Percentiles rank a stretch among this genome's conserved stretches.
These are phyloP conservation scores for Philereme vetulata DNA, from an alignment of 2,888 invertebrate species.

Conservation along the genomic window DNA sequence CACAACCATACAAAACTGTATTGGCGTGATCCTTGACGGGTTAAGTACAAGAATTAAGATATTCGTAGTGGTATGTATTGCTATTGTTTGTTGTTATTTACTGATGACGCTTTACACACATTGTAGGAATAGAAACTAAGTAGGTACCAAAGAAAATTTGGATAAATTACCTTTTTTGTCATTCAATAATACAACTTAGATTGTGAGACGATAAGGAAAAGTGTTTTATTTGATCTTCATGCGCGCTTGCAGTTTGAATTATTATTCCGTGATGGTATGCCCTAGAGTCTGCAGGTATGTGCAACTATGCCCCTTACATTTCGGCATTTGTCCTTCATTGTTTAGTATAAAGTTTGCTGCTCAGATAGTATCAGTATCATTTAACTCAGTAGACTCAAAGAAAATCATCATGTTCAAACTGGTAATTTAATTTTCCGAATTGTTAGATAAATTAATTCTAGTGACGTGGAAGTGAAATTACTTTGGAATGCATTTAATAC, in stretches of 20 bases:
- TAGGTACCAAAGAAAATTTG: no score
- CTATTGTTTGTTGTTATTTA: no score
- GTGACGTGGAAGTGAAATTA: no score
- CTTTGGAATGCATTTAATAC: no score
- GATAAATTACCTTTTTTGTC: no score
- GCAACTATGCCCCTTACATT: constrained; percentile 15
- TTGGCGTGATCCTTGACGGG: no score
- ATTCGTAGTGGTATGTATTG: no score
- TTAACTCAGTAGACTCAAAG: constrained; percentile 38
- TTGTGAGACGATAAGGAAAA: constrained; percentile 1
- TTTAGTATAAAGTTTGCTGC: constrained; percentile 33
- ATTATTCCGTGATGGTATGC: constrained; percentile 28
- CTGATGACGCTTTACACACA: no score
- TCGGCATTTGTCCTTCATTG: constrained; percentile 32
- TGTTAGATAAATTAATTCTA: no score
- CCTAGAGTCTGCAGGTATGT: background rate
- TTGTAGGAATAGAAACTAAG: no score
- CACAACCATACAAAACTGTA: no score
- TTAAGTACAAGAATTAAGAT: no score
- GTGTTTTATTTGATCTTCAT: constrained; percentile 8
- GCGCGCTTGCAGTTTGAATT: constrained; percentile 21
- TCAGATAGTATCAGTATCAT: constrained; percentile 37
- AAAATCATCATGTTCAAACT: constrained; percentile 54
- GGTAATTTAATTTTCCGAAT: constrained; percentile 39
- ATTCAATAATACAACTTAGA: background rate